Conservation (phyloP, 1,140 invertebrate genomes). For the Brachionus angularis region DNA sequence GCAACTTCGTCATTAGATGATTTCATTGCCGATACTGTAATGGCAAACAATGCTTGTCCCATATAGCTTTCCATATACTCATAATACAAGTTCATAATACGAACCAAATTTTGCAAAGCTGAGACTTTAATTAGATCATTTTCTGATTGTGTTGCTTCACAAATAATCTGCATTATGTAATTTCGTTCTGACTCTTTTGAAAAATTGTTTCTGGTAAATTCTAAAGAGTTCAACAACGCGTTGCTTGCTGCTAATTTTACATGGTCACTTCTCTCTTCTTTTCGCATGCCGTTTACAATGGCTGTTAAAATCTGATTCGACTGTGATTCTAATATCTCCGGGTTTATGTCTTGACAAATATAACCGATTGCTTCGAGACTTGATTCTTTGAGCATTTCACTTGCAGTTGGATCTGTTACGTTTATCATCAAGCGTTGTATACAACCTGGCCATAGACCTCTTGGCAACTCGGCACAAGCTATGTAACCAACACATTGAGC, state of each 20-base stretch:
- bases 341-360: slow-evolving; percentile 77
- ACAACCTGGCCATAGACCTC: slow-evolving; percentile 70
- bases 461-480: slow-evolving; percentile 87
- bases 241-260: slow-evolving; percentile 82
- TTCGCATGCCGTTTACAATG: slow-evolving; percentile 94
- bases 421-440: slow-evolving; percentile 76
- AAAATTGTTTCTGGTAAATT: slow-evolving; percentile 98
- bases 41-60: slow-evolving; percentile 94
- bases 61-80: slow-evolving; percentile 99
- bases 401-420: slow-evolving; percentile 72
- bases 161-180: slow-evolving; percentile 99
- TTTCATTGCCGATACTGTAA: slow-evolving; percentile 97
- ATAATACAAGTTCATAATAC: slow-evolving; percentile 97
- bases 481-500: slow-evolving; percentile 98
- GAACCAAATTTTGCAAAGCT: slow-evolving; percentile 93
- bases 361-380: slow-evolving; percentile 93
- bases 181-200: slow-evolving; percentile 93
- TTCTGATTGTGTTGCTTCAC: slow-evolving; percentile 68
- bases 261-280: slow-evolving; percentile 66
- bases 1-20: slow-evolving; percentile 89
- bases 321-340: slow-evolving; percentile 80
- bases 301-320: slow-evolving; percentile 95
- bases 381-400: slow-evolving; percentile 89
- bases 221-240: slow-evolving; percentile 92
- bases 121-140: slow-evolving; percentile 81